Base-by-base conservation (phyloP, 1,140 invertebrate genomes). In the Pteromalus puparum region DNA sequence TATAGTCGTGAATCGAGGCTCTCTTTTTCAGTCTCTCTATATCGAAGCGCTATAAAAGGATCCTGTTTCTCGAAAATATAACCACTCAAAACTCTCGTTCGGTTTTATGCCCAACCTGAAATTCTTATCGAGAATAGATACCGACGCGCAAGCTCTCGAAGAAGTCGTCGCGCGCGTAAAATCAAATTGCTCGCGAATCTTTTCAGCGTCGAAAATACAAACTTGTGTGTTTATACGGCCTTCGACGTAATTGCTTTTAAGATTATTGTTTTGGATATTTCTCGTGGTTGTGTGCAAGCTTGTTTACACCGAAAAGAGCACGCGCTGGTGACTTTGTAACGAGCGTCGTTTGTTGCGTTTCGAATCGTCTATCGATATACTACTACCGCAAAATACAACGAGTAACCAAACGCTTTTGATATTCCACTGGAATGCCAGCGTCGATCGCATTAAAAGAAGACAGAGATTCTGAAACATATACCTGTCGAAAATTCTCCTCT, bases 131-230 rank as follows among this genome's bases (percentile, higher is more conserved):
- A 26, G 81, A 67, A 67, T 67, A 67, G 26, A 74, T 74, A 74
- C 53, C 70, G 15, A 61, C 70, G 68, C 2, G 34, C 34, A 53
- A 6, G 26, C 53, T 21, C 28, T 46, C 48, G 46, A 61, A 26
- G 12, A 74, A 4, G 38, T 73, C 68, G 10, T 13, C 24, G n/a
- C 0, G 28, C 18, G n/a, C 68, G 24, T 82, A 82, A 82, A 82
- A 73, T 74, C 61, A 74, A 82, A 82, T 73, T 72, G 73, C 28
- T 82, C 53, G 42, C 61, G 80, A 82, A 61, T 82, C 48, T 38
- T 73, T 53, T 48, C 34, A 3, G 30, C 15, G 10, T 26, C 65
- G 34, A 73, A 28, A 1, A 80, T 70, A 68, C 21, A 68, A 72
- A 73, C 67, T 73, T 73, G 30, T 34, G 30, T 34, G 30, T 34